Conservation (phyloP, 2,113 vertebrate species). For the Elephas maximus region DNA sequence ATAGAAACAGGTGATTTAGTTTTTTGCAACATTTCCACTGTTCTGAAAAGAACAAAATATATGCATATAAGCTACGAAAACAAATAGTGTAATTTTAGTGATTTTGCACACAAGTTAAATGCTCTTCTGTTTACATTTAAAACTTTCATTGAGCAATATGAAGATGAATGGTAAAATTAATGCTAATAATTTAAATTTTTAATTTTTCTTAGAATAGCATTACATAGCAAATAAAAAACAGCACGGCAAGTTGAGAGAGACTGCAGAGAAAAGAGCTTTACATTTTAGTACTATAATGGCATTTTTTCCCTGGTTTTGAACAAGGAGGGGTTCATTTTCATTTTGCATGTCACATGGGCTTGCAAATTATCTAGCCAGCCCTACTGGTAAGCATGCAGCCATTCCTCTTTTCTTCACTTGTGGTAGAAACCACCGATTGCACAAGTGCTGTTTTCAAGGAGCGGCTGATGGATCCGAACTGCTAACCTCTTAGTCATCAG, state of each 20-base stretch:
- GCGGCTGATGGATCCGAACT: no score
- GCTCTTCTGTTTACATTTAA: not conserved
- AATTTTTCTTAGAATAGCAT: not conserved
- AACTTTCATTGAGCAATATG: not conserved
- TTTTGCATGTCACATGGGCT: not conserved
- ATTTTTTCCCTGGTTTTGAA: not conserved
- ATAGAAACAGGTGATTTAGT: not conserved
- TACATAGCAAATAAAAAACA: constrained; percentile 41
- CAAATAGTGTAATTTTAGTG: not conserved
- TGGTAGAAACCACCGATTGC: not conserved
- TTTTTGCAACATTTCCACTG: not conserved
- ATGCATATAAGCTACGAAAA: not conserved
- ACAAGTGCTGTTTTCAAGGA: not conserved
- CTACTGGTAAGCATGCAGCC: not conserved
- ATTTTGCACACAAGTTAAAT: not conserved
- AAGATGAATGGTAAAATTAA: not conserved
- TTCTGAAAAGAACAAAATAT: not conserved
- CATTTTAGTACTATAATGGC: not conserved
- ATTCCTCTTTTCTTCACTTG: not conserved
- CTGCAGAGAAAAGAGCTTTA: not conserved
- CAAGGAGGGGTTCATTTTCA: not conserved
- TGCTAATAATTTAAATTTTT: constrained; percentile 8
- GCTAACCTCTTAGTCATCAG: no score
- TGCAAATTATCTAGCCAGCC: not conserved
- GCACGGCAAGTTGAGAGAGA: not conserved